A percentile compares a stretch with the other conserved stretches of the same genome.
These are phyloP conservation scores for Allygus modestus DNA, from an alignment of 2,888 invertebrate species.

Conservation along the genomic window DNA sequence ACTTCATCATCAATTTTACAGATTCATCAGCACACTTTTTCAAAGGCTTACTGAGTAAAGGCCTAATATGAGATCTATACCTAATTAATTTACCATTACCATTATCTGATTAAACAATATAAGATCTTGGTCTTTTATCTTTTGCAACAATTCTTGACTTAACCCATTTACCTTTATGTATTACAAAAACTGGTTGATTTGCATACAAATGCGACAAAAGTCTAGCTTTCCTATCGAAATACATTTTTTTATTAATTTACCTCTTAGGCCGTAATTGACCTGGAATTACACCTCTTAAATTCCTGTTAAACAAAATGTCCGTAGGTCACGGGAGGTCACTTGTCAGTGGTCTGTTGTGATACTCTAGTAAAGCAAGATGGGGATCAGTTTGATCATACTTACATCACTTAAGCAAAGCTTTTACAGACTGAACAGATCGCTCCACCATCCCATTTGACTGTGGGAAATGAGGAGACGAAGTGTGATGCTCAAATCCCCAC, in stretches of 20 bases:
- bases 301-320: conserved; percentile 32
- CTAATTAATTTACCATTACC: background rate
- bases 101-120: background rate
- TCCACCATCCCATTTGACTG: conserved; percentile 64
- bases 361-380: conserved; percentile 22
- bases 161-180: background rate
- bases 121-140: background rate
- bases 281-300: conserved; percentile 27
- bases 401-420: conserved; percentile 14
- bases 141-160: background rate
- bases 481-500: conserved; percentile 63
- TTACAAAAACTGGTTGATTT: background rate
- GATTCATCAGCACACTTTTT: background rate
- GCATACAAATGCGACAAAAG: background rate
- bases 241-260: background rate
- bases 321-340: background rate
- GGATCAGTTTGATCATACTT: conserved; percentile 6
- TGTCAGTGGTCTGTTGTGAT: conserved; percentile 22
- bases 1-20: background rate
- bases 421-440: conserved; percentile 16
- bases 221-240: conserved; percentile 39
- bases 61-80: background rate
- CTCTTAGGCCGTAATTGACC: background rate
- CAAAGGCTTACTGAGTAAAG: background rate
- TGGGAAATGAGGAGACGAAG: conserved; percentile 62